Evolutionary conservation across 2,797 vertebrate genomes (phyloP), one percentile per base, ranked within the genome.

Genomic region (Pampus argenteus): DNA sequence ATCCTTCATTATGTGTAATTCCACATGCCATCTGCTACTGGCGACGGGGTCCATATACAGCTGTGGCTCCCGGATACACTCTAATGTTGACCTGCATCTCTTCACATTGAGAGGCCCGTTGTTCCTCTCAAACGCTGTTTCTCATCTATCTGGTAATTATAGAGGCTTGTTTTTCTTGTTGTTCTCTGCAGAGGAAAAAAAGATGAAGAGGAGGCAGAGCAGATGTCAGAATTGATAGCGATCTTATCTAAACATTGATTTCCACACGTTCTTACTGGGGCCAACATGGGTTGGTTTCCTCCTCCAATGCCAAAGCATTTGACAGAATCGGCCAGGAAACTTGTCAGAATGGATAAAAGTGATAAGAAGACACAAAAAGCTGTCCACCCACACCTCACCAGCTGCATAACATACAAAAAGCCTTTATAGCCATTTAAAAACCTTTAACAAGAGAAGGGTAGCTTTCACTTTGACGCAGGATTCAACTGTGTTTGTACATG

Each of bases 211-310:
- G 86, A 84, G 87, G 82, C 77, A 70, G 82, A 85, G 71, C 82
- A 88, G 79, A 86, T 83, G 87, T 86, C 85, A 86, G 76, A 44
- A 74, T 49, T 71, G 82, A 84, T 83, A 61, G 77, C 40, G 8
- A 82, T 67, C 74, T 83, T 71, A 83, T 89, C 79, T 76, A 47
- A 88, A 86, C 81, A 78, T 84, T 69, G 90, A 90, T 90, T 86
- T 87, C 57, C 66, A 81, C 74, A 29, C 57, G 23, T 54, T 85
- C 72, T 73, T 36, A 45, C 79, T 8, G 66, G 44, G 78, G 69
- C 78, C 55, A 18, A 64, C 57, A 9, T 44, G 1, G 57, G 61
- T 68, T 69, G 66, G 71, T 64, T 79, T 78, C 72, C 67, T 61
- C 66, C 63, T 77, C 59, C 5, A 13, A 68, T 55, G 79, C 70